Percentiles rank a stretch among this genome's conserved stretches.
phyloP scores from a whole-genome alignment of 2,888 invertebrate species.

The Alsophila aescularia region DNA sequence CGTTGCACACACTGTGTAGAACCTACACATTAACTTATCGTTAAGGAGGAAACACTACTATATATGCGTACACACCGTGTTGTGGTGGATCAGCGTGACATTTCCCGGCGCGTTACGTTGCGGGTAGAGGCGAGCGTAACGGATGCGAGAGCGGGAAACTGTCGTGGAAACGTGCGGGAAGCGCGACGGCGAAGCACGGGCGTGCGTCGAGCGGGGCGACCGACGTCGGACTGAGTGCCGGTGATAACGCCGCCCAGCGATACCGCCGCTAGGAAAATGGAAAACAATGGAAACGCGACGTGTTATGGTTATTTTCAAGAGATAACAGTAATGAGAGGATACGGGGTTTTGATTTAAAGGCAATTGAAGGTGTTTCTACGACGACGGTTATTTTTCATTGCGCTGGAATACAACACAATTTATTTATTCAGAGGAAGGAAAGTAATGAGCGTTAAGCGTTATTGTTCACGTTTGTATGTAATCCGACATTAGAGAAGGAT shows the following conservation, averaged over 20 bases:
- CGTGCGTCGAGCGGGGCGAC: slow-evolving; percentile 65
- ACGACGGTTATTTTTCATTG: slow-evolving; percentile 30
- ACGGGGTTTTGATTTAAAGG: slow-evolving; percentile 40
- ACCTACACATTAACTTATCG: slow-evolving; percentile 71
- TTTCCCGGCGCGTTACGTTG: slow-evolving; percentile 58
- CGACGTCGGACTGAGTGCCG: slow-evolving; percentile 66
- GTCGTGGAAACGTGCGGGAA: slow-evolving; percentile 60
- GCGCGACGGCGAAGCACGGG: slow-evolving; percentile 42
- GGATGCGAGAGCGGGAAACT: slow-evolving; percentile 58
- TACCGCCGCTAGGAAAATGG: slow-evolving; percentile 66
- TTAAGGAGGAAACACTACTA: slow-evolving; percentile 56
- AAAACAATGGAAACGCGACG: slow-evolving; percentile 74
- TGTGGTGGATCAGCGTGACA: slow-evolving; percentile 68
- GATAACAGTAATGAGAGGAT: slow-evolving; percentile 56
- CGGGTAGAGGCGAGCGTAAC: slow-evolving; percentile 45
- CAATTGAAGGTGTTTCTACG: slow-evolving; percentile 32
- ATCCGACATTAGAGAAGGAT: slow-evolving; percentile 1
- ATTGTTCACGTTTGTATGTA: not conserved
- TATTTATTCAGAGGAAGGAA: slow-evolving; percentile 3
- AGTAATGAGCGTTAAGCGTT: slow-evolving; percentile 4
- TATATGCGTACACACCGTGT: slow-evolving; percentile 66
- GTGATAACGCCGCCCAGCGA: slow-evolving; percentile 70
- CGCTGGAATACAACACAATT: slow-evolving; percentile 5
- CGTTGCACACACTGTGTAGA: slow-evolving; percentile 61
- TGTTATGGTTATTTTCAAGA: slow-evolving; percentile 54